Base-by-base conservation (phyloP, 2,888 invertebrate genomes). In the Sesamia inferens region DNA sequence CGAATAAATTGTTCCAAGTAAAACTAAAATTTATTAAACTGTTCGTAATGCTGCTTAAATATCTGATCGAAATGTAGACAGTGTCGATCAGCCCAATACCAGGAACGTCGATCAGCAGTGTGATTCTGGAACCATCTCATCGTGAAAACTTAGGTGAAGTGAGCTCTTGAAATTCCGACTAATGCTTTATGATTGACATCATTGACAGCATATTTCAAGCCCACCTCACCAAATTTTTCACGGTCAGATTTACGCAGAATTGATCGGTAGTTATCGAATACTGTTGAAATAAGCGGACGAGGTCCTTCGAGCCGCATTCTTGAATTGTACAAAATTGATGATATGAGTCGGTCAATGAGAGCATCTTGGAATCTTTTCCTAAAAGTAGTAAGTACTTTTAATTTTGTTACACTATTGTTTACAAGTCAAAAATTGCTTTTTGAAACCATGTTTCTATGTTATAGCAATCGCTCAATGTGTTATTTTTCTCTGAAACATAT, bases 401-500 rank as follows among this genome's bases (percentile, higher is more conserved):
- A 4, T 24, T 44, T 19, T 59, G 19, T 39, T 68, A 44, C 24
- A 10, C 14, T 5, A 61, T 24, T 71, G 5, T n/a, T n/a, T 39
- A 47, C 7, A 14, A 22, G 14, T 24, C n/a, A 22, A 22, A 0
- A 16, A n/a, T 2, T 10, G 39, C 0, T 47, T 47, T n/a, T 48
- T 0, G 8, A 62, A 55, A 44, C 14, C 39, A 44, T 54, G 62
- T 58, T 77, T 69, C 42, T 44, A 51, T 59, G 51, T 54, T 64
- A 24, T 6, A 77, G 13, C 58, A 47, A n/a, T 59, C 19, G 31
- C 0, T 5, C n/a, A 59, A 65, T 55, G 55, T 31, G 14, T 78
- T 68, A 59, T 76, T 58, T 76, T 77, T 78, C n/a, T 69, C 22
- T 31, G 31, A 31, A 68, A 44, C 24, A 51, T 22, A 48, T 62